Evolutionary conservation across 2,888 invertebrate genomes (phyloP), one percentile per base, ranked within the genome.

Genomic region (Cephus runcator): DNA sequence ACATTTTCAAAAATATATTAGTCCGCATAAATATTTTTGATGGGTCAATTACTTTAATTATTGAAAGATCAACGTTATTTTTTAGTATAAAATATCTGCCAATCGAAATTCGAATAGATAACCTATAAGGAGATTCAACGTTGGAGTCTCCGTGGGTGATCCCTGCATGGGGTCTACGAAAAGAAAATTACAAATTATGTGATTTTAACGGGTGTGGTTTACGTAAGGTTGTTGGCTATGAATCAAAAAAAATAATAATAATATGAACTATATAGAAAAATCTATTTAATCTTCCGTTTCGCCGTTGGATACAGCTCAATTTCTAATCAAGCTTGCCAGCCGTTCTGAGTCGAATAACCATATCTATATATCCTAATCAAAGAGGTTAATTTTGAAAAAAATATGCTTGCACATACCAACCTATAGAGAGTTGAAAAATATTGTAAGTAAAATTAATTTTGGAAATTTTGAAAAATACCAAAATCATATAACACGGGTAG

Each of bases 161-260:
- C 80, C 35, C 77, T 69, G 74, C 76, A 76, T 75, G 80, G 71
- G 76, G 76, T 69, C 77, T 68, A 30, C 35, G 31, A 30, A 74
- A 74, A 33, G 74, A 74, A 74, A 35, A 34, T 36, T n/a, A 74
- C 35, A 75, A 80, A 80, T 81, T 81, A 81, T 81, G 77, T 80
- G 80, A 81, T 81, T 81, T 81, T 81, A 81, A 81, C 76, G 68
- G 81, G 69, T 68, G 75, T 75, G 73, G 71, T 79, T 78, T 81
- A 81, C 76, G 75, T 35, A 23, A 31, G 71, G 78, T 73, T 68
- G n/a, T 31, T 56, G 69, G 78, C 75, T 40, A 75, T 80, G 74
- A 74, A 74, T 79, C 31, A 76, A 77, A 75, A 56, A 23, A 56
- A 0, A 56, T n/a, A 34, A 33, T 31, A n/a, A n/a, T n/a, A n/a